Conservation (phyloP, 1,140 invertebrate species). For the Cardiocondyla obscurior region DNA sequence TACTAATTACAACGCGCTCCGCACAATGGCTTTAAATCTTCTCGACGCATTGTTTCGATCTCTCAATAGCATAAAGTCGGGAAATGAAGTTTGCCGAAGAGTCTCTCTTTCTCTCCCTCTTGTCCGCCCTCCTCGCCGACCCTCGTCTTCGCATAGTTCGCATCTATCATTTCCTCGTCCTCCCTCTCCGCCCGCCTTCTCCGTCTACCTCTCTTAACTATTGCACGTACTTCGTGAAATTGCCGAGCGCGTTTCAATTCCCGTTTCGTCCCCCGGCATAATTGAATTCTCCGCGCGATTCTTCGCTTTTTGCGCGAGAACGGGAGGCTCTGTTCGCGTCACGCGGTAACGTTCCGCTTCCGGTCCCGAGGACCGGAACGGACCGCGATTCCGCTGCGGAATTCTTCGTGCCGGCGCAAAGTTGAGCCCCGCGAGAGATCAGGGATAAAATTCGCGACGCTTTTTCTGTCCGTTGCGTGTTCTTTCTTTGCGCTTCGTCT, state of each 20-base stretch:
- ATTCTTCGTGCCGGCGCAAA: neutral
- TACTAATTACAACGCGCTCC: conserved; percentile 51
- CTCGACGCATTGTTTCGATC: conserved; percentile 49
- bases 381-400: neutral
- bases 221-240: conserved; percentile 47
- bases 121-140: neutral
- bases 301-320: conserved; percentile 31
- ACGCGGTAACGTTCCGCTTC: conserved; percentile 5
- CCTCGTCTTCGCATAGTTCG: conserved; percentile 13
- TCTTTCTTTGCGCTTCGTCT: neutral
- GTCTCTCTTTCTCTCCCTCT: neutral
- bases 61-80: conserved; percentile 56
- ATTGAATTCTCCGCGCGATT: conserved; percentile 50
- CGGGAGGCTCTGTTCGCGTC: conserved; percentile 13
- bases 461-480: neutral
- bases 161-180: conserved; percentile 42
- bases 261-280: conserved; percentile 39
- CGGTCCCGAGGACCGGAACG: neutral
- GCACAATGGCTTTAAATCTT: conserved; percentile 53
- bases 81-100: conserved; percentile 55
- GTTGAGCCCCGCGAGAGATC: neutral
- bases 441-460: neutral
- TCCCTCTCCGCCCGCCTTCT: neutral
- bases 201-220: neutral
- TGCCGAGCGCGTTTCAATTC: conserved; percentile 57